Conservation (phyloP, 2,888 invertebrate species). For the Metalampra italica region DNA sequence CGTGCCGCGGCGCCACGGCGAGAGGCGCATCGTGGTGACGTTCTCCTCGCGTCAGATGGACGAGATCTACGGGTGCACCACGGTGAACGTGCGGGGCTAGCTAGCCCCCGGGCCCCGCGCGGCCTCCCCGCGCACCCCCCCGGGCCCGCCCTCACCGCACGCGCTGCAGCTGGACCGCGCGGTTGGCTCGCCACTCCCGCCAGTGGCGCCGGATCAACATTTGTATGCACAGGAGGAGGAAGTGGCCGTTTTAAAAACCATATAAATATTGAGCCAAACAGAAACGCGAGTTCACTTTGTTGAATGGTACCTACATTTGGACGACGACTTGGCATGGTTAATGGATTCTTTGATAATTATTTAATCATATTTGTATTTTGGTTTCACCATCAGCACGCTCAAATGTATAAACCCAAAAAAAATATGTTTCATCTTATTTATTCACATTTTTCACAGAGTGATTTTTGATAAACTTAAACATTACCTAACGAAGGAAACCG, state of each 20-base stretch:
- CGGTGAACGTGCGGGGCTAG: conserved; percentile 75
- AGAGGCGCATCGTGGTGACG: conserved; percentile 81
- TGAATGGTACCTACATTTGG: conserved; percentile 23
- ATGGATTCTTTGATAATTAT: conserved; percentile 40
- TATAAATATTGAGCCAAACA: conserved; percentile 24
- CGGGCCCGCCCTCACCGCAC: conserved; percentile 56
- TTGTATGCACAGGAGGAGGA: conserved; percentile 64
- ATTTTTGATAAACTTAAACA: conserved; percentile 7
- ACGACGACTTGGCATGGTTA: conserved; percentile 57
- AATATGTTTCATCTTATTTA: conserved; percentile 32
- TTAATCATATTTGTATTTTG: conserved; percentile 25
- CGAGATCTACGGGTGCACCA: conserved; percentile 80
- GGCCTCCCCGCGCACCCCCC: conserved; percentile 51
- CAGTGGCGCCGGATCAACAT: conserved; percentile 58
- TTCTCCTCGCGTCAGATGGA: conserved; percentile 82
- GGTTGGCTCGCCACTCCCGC: conserved; percentile 41
- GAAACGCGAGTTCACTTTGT: conserved; percentile 18
- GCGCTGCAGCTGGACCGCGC: conserved; percentile 60
- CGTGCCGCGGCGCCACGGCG: conserved; percentile 77
- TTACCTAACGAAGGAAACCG: conserved; percentile 34
- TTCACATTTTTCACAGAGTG: conserved; percentile 45
- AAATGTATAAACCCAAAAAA: conserved; percentile 48
- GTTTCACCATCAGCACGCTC: conserved; percentile 54
- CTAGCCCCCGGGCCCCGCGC: conserved; percentile 64
- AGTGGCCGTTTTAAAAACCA: conserved; percentile 59